Percentiles rank a stretch among this genome's conserved stretches.
Conservation (phyloP, 2,888 invertebrate species). For the Tineola bisselliella region DNA sequence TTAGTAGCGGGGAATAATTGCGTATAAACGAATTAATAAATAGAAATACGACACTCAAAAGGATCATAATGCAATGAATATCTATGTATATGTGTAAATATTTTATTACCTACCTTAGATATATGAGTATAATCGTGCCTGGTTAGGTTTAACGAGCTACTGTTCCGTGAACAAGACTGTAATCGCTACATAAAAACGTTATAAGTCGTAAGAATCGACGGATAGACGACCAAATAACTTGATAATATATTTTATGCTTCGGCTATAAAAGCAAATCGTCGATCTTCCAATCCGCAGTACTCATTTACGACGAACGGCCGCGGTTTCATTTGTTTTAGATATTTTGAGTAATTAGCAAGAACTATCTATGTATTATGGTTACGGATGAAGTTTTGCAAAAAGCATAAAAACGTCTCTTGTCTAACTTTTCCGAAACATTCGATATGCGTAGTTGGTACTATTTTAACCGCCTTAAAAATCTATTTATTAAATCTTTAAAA, state of each 20-base stretch:
- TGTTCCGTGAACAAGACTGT: background rate
- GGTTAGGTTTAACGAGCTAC: background rate
- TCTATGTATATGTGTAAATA: background rate
- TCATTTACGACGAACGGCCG: background rate
- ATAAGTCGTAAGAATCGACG: background rate
- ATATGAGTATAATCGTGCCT: background rate
- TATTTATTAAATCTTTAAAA: too few species aligned
- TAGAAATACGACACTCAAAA: too few species aligned
- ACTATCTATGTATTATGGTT: too few species aligned
- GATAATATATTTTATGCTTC: constrained; percentile 9
- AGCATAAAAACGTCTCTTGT: too few species aligned
- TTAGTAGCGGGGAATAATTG: too few species aligned
- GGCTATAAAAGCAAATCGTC: constrained; percentile 8
- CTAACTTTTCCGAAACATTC: too few species aligned
- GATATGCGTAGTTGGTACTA: too few species aligned
- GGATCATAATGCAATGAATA: too few species aligned
- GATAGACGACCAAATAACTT: constrained; percentile 10
- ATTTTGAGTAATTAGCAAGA: background rate
- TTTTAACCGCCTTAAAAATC: too few species aligned
- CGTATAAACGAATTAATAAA: too few species aligned
- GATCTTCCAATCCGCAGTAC: background rate
- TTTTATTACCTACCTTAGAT: background rate
- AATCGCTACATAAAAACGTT: constrained; percentile 2
- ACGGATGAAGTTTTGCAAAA: too few species aligned
- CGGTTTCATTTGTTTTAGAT: background rate